phyloP scores from a whole-genome alignment of 2,888 invertebrate species.

The Abscondita cerata region DNA sequence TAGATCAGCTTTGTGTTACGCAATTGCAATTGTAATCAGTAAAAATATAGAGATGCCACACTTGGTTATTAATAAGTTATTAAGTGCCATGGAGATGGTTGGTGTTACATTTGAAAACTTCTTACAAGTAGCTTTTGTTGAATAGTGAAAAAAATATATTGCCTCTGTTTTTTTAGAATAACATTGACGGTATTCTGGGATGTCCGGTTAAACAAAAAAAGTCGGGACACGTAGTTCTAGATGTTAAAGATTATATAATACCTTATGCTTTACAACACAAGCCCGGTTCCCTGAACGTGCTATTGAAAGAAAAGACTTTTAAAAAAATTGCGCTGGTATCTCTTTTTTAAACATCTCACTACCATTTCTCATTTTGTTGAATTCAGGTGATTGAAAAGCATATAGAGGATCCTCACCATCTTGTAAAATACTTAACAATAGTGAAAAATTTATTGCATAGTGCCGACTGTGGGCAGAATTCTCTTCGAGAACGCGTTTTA shows the following conservation, averaged over 20 bases:
- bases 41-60: slow-evolving; percentile 48
- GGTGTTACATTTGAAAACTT: slow-evolving; percentile 47
- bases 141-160: not conserved
- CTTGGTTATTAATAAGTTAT: slow-evolving; percentile 47
- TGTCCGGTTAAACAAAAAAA: slow-evolving; percentile 37
- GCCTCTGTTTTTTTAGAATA: slow-evolving; percentile 43
- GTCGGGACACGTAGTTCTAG: slow-evolving; percentile 42
- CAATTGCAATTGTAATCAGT: slow-evolving; percentile 51
- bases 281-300: slow-evolving; percentile 47
- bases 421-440: slow-evolving; percentile 40
- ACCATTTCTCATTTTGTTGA: slow-evolving; percentile 8
- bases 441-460: slow-evolving; percentile 40
- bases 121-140: slow-evolving; percentile 44
- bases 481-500: slow-evolving; percentile 19
- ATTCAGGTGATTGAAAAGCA: slow-evolving; percentile 41
- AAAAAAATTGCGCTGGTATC: slow-evolving; percentile 46
- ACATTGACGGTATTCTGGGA: slow-evolving; percentile 47
- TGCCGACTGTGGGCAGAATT: slow-evolving; percentile 25
- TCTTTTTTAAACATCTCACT: not conserved
- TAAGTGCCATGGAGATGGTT: slow-evolving; percentile 43
- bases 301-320: slow-evolving; percentile 50
- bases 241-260: slow-evolving; percentile 49
- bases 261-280: slow-evolving; percentile 50
- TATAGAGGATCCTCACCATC: slow-evolving; percentile 34
- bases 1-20: slow-evolving; percentile 55